phyloP scores from a whole-genome alignment of 2,888 invertebrate species.

The Dryocosmus kuriphilus region DNA sequence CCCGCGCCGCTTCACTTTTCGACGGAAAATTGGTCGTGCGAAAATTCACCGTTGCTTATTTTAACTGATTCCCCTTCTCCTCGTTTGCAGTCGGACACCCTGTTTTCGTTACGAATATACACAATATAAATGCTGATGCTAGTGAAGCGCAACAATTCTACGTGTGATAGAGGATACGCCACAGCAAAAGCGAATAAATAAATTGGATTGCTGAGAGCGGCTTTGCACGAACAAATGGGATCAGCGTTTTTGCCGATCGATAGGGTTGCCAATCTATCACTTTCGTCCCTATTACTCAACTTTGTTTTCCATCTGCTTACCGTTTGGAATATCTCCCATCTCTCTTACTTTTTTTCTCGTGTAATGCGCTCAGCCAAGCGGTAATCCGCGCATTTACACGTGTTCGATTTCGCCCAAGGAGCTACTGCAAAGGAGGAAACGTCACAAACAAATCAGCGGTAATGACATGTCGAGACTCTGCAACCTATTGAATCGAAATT shows the following conservation, averaged over 20 bases:
- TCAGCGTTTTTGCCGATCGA: conserved; percentile 74
- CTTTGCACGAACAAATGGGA: conserved; percentile 76
- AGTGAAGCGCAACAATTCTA: conserved; percentile 21
- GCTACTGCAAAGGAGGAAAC: conserved; percentile 16
- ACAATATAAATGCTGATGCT: not conserved
- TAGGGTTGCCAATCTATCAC: conserved; percentile 52
- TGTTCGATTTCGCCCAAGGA: conserved; percentile 57
- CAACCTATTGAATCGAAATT: conserved; percentile 22
- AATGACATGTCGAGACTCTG: conserved; percentile 15
- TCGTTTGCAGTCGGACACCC: not conserved
- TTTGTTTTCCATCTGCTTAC: conserved; percentile 23
- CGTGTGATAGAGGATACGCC: conserved; percentile 49
- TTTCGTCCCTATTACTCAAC: conserved; percentile 33
- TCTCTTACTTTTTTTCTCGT: conserved; percentile 49
- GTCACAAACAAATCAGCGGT: conserved; percentile 20
- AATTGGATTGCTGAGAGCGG: conserved; percentile 76
- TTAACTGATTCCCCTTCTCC: conserved; percentile 11
- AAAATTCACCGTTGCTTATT: conserved; percentile 42
- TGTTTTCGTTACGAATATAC: not conserved
- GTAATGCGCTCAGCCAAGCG: conserved; percentile 54
- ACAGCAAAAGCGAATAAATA: conserved; percentile 76
- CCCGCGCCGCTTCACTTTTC: conserved; percentile 66
- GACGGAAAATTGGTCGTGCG: conserved; percentile 54
- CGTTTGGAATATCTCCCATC: conserved; percentile 11
- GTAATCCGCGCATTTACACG: conserved; percentile 60